These are phyloP conservation scores for Tamandua tetradactyla DNA, from an alignment of 2,797 vertebrate species.

Conservation along the genomic window DNA sequence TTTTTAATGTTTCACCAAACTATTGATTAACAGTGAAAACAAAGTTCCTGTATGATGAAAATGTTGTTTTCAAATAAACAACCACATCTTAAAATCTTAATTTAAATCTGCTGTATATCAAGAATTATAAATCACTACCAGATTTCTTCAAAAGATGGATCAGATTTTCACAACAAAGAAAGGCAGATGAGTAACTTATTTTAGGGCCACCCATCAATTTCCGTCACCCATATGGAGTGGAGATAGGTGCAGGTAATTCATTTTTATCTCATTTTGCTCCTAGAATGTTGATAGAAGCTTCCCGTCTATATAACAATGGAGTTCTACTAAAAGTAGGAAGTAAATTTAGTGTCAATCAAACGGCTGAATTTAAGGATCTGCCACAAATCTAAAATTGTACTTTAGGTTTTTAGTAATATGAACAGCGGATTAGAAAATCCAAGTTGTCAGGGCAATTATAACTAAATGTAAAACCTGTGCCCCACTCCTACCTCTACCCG, in stretches of 20 bases:
- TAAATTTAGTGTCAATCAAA: conserved; percentile 56
- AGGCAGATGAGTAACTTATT: conserved; percentile 29
- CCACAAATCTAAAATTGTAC: conserved; percentile 35
- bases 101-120: background rate
- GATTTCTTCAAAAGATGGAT: conserved; percentile 45
- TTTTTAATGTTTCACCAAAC: background rate
- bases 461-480: background rate
- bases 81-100: conserved; percentile 48
- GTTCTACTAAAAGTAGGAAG: conserved; percentile 40
- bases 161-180: conserved; percentile 25
- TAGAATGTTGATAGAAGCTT: conserved; percentile 34
- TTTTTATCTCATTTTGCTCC: conserved; percentile 58
- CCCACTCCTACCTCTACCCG: too few relatives aligned
- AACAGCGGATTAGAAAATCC: background rate
- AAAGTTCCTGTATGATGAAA: conserved; percentile 37
- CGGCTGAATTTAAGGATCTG: conserved; percentile 37
- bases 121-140: conserved; percentile 51
- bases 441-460: conserved; percentile 10
- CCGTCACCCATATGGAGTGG: background rate
- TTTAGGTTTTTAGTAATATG: conserved; percentile 15
- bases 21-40: conserved; percentile 34
- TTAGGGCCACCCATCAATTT: conserved; percentile 51
- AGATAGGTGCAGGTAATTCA: conserved; percentile 53
- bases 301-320: conserved; percentile 31
- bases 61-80: conserved; percentile 48